A percentile compares a stretch with the other conserved stretches of the same genome.
Conservation (phyloP, 2,797 vertebrate species). For the Aphelocoma californica region DNA sequence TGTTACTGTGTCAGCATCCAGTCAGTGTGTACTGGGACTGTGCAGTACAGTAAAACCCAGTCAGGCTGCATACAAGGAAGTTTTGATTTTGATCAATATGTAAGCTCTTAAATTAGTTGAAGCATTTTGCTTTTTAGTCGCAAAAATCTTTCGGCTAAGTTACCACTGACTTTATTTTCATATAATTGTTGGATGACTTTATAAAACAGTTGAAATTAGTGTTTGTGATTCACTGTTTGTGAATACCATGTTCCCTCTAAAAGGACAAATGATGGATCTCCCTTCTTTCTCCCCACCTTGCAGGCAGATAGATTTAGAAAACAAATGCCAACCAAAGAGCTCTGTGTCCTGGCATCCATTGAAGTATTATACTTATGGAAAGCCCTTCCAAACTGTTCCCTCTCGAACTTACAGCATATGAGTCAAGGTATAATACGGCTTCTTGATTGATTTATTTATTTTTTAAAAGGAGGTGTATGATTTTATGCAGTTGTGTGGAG, state of each 20-base stretch:
- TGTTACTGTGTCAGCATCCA: not conserved
- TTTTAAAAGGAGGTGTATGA: not conserved
- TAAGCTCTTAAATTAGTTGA: not conserved
- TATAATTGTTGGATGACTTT: not conserved
- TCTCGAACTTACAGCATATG: slow-evolving; percentile 92
- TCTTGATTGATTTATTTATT: not conserved
- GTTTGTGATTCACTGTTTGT: not conserved
- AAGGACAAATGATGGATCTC: not conserved
- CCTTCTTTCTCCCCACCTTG: not conserved
- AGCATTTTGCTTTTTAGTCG: not conserved
- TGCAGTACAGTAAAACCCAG: not conserved
- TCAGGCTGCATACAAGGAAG: not conserved
- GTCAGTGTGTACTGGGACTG: not conserved
- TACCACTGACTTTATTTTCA: not conserved
- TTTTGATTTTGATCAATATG: not conserved
- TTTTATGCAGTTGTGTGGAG: not conserved
- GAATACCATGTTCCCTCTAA: not conserved
- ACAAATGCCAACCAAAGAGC: slow-evolving; percentile 81
- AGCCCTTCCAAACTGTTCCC: slow-evolving; percentile 92
- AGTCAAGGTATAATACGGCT: slow-evolving; percentile 82
- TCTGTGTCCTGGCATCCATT: slow-evolving; percentile 91
- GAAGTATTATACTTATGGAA: slow-evolving; percentile 98
- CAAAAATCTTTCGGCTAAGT: not conserved
- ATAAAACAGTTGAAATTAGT: not conserved
- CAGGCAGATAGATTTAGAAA: slow-evolving; percentile 91